Evolutionary conservation across 2,797 vertebrate genomes (phyloP).

Genomic region (Loris lydekkerianus): DNA sequence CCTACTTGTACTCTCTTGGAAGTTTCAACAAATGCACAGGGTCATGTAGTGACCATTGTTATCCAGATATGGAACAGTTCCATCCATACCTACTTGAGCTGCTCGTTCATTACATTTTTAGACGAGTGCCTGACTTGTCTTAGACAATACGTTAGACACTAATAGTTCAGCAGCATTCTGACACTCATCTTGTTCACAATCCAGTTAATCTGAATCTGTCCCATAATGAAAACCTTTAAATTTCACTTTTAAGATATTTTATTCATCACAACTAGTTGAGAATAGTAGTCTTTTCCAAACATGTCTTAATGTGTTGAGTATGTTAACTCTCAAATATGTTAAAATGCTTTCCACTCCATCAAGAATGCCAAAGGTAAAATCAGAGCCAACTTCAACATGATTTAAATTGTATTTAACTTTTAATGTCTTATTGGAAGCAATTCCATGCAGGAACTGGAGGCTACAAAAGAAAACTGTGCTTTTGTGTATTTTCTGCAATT

Average conservation of each 20-base stretch:
- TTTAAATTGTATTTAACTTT: not conserved
- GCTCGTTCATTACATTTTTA: not conserved
- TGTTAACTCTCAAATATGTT: conserved; percentile 48
- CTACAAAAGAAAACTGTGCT: not conserved
- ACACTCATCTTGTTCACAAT: not conserved
- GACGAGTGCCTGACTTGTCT: not conserved
- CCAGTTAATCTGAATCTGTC: not conserved
- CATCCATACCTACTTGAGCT: not conserved
- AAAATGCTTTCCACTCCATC: not conserved
- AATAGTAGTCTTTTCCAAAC: conserved; percentile 1
- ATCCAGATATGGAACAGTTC: not conserved
- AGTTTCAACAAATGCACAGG: not conserved
- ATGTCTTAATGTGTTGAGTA: not conserved
- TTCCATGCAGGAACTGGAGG: not conserved
- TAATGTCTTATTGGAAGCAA: conserved; percentile 10
- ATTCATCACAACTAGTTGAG: conserved; percentile 30
- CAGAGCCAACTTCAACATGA: conserved; percentile 19
- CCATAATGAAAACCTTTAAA: conserved; percentile 30
- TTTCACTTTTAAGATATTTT: not conserved
- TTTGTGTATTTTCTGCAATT: not conserved
- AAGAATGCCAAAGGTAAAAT: not conserved
- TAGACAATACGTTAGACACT: not conserved
- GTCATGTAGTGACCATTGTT: not conserved
- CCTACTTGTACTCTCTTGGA: not conserved
- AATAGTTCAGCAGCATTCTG: not conserved